Base-by-base conservation (phyloP, 2,113 vertebrate genomes). In the Chlorocebus sabaeus region DNA sequence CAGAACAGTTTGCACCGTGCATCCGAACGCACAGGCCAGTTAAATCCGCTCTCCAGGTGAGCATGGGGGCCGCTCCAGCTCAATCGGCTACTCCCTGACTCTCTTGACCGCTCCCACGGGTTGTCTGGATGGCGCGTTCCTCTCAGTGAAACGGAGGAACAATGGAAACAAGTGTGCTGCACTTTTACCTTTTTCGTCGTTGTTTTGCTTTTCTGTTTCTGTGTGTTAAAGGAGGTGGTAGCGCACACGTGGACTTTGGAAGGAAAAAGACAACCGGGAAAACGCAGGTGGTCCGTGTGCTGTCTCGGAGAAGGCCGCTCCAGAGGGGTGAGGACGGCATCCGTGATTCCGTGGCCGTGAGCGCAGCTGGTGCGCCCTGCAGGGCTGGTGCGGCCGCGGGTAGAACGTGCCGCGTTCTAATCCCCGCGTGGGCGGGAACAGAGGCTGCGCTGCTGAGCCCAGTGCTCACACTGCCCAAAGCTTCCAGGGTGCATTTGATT, bases 381-480 rank as follows among this genome's bases (percentile, higher is more conserved):
- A n/a, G 18, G 67, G 35, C 43, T 0, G 57, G 14, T 40, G 11
- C 13, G 64, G 22, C 40, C 12, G 27, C 25, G 84, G 40, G 2
- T 1, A 13, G 57, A 68, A 18, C 32, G 27, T 1, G 27, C 18
- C 12, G 32, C 16, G 68, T 67, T 81, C 70, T 30, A 35, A 12
- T 48, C 70, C 1, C 35, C 43, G 38, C n/a, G 11, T 40, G 35
- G 23, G 57, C 35, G 10, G 5, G 45, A 38, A 27, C 27, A 18
- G 43, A 82, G 79, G 72, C 3, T 0, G 1, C 0, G 1, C 7
- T 2, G 20, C 38, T 73, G 43, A 38, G 61, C 75, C 25, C 27
- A 14, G 14, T 0, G 0, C 3, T 16, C 23, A 0, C 0, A 3
- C 55, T 8, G 6, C 67, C 18, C 1, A 32, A 5, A 2, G 14